These are phyloP conservation scores for Urophycis tenuis DNA, from an alignment of 2,797 vertebrate species.

Conservation along the genomic window DNA sequence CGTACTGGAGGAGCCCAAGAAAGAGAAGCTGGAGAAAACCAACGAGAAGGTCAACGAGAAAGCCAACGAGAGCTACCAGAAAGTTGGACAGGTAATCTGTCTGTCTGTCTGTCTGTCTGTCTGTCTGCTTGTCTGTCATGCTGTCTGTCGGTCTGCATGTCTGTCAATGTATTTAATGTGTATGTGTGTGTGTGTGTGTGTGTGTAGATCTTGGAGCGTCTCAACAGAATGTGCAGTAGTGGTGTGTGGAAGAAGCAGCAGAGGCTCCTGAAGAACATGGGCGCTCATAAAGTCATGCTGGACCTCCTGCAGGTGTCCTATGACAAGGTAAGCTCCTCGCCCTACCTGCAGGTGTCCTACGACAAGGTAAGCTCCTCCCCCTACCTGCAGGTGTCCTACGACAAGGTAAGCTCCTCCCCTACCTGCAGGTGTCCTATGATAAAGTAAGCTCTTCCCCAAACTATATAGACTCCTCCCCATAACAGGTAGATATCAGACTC, in stretches of 20 bases:
- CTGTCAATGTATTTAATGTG: not conserved
- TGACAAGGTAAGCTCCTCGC: conserved; percentile 71
- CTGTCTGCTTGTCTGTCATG: not conserved
- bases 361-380: conserved; percentile 70
- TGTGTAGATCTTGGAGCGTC: conserved; percentile 82
- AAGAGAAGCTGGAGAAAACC: conserved; percentile 49
- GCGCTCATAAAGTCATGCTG: conserved; percentile 96
- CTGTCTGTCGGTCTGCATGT: not conserved
- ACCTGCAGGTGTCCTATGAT: too few relatives aligned
- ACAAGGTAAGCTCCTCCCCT: conserved; percentile 69
- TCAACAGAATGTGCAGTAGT: conserved; percentile 91
- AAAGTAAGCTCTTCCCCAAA: conserved; percentile 64
- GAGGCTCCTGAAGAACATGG: conserved; percentile 94
- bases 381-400: conserved; percentile 84
- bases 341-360: conserved; percentile 83
- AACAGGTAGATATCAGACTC: too few relatives aligned
- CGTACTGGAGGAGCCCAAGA: conserved; percentile 40
- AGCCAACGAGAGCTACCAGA: conserved; percentile 81
- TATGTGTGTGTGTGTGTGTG: not conserved
- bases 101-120: not conserved
- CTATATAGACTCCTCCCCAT: too few relatives aligned
- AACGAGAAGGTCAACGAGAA: conserved; percentile 67
- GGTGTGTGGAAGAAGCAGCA: conserved; percentile 97
- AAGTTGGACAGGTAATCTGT: conserved; percentile 81
- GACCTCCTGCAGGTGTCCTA: conserved; percentile 94